A percentile compares a stretch with the other conserved stretches of the same genome.
These are phyloP conservation scores for Sebastes trivittatus DNA, from an alignment of 2,797 vertebrate species.

Conservation along the genomic window DNA sequence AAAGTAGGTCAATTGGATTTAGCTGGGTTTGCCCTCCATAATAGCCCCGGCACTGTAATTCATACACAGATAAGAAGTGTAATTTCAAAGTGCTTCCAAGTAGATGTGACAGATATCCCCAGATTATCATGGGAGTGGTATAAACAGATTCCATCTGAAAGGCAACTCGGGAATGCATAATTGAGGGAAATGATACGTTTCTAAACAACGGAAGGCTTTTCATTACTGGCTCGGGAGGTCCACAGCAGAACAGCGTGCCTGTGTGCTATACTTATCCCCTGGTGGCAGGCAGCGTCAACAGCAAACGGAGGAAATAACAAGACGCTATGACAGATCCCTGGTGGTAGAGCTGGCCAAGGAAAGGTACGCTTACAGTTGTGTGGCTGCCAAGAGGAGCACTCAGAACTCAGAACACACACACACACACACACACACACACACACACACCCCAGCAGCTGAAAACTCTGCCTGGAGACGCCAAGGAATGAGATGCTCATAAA, in stretches of 20 bases:
- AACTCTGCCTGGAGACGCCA: slow-evolving; percentile 65
- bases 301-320: slow-evolving; percentile 41
- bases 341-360: slow-evolving; percentile 25
- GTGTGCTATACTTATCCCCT: slow-evolving; percentile 62
- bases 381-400: slow-evolving; percentile 1
- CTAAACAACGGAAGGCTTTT: slow-evolving; percentile 77
- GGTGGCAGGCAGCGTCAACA: slow-evolving; percentile 33
- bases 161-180: slow-evolving; percentile 60
- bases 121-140: slow-evolving; percentile 61
- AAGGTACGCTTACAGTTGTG: slow-evolving; percentile 42
- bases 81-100: slow-evolving; percentile 25
- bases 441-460: slow-evolving; percentile 8
- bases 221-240: slow-evolving; percentile 74
- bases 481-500: slow-evolving; percentile 77
- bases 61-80: slow-evolving; percentile 30
- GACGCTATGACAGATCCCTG: slow-evolving; percentile 36
- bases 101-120: slow-evolving; percentile 33
- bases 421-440: background rate
- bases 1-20: background rate
- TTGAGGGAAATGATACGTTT: slow-evolving; percentile 59
- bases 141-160: slow-evolving; percentile 45
- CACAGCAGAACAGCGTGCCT: slow-evolving; percentile 47
- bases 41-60: background rate
- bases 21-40: background rate
- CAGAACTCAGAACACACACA: background rate